Conservation (phyloP, 2,113 vertebrate genomes). For the Rhadina sibilatrix region DNA sequence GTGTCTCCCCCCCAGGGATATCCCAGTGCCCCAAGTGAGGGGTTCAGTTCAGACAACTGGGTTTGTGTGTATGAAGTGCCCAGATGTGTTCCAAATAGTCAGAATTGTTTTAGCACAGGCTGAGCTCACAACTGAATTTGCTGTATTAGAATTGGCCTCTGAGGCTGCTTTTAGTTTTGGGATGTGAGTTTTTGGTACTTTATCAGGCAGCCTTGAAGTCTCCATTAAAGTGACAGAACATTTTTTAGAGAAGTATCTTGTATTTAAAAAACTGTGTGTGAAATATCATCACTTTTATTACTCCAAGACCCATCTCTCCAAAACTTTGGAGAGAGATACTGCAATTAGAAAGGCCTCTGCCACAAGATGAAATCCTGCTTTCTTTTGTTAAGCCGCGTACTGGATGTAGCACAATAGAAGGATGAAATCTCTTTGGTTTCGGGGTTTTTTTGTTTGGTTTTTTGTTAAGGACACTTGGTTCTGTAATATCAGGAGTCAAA, state of each 20-base stretch:
- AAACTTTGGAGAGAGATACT: neutral
- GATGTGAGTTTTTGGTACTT: neutral
- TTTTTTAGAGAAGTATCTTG: slow-evolving; percentile 14
- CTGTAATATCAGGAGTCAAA: neutral
- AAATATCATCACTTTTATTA: slow-evolving; percentile 6
- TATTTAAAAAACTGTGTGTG: slow-evolving; percentile 35
- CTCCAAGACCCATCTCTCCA: neutral
- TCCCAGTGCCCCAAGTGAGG: fast-evolving
- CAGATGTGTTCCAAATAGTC: neutral
- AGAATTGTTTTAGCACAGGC: neutral
- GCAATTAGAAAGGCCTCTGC: neutral
- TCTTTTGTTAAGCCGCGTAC: neutral
- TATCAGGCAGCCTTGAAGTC: neutral
- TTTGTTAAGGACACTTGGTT: neutral
- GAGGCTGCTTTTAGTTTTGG: neutral
- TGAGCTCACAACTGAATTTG: neutral
- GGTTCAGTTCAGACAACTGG: neutral
- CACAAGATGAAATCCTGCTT: neutral
- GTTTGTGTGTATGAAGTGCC: neutral
- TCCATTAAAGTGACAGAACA: neutral
- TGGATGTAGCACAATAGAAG: neutral
- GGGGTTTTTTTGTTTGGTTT: neutral
- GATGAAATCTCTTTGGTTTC: neutral
- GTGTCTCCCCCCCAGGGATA: neutral
- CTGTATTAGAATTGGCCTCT: neutral